phyloP scores from a whole-genome alignment of 2,113 vertebrate species.

The Polyodon spathula region DNA sequence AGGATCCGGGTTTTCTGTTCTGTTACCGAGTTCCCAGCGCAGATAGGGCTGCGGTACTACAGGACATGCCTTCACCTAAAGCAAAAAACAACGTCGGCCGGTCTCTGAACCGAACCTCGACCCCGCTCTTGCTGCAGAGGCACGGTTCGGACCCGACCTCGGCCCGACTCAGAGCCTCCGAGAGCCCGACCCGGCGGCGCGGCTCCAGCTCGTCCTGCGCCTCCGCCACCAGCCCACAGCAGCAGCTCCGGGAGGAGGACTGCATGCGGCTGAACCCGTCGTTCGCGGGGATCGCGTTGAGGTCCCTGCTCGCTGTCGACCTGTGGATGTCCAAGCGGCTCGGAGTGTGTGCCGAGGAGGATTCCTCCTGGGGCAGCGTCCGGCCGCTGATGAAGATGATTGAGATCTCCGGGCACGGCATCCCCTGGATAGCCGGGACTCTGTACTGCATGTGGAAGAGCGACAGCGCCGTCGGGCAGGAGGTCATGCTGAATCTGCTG shows the following conservation, averaged over 20 bases:
- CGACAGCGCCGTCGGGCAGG: slow-evolving; percentile 75
- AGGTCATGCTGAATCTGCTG: slow-evolving; percentile 87
- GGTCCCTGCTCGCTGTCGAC: slow-evolving; percentile 86
- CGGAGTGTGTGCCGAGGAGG: slow-evolving; percentile 83
- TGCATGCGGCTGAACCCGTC: slow-evolving; percentile 86
- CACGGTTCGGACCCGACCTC: slow-evolving; percentile 55
- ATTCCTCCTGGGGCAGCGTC: slow-evolving; percentile 79
- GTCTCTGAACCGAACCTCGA: slow-evolving; percentile 55
- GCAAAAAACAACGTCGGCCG: slow-evolving; percentile 40
- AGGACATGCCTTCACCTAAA: slow-evolving; percentile 62
- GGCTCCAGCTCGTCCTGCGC: slow-evolving; percentile 61
- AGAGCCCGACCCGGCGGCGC: slow-evolving; percentile 73
- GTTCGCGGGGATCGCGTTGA: slow-evolving; percentile 76
- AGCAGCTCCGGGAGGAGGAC: slow-evolving; percentile 70
- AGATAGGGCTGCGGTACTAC: background rate
- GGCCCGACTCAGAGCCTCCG: slow-evolving; percentile 61
- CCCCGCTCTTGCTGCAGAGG: slow-evolving; percentile 45
- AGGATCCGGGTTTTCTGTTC: no score
- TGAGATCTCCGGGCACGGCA: slow-evolving; percentile 87
- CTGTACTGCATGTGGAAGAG: slow-evolving; percentile 76
- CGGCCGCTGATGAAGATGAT: slow-evolving; percentile 86
- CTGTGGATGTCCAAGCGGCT: slow-evolving; percentile 89
- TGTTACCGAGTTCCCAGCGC: background rate
- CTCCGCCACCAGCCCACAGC: slow-evolving; percentile 38
- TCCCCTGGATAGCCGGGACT: slow-evolving; percentile 81